These are phyloP conservation scores for Drosophila antonietae DNA, from an alignment of 2,888 invertebrate species.

Conservation along the genomic window DNA sequence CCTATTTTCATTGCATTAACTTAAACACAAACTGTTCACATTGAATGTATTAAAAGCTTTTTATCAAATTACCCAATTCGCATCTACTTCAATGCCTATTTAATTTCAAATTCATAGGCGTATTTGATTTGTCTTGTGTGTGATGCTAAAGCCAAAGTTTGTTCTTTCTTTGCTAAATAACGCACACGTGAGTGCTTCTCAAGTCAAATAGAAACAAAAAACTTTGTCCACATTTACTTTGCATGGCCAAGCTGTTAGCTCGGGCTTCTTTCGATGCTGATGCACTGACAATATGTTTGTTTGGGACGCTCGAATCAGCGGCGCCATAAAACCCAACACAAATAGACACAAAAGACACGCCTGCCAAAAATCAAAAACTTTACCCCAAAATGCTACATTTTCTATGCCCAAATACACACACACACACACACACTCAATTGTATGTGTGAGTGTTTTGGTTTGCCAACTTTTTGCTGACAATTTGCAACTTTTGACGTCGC, in stretches of 20 bases:
- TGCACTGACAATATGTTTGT: conserved; percentile 50
- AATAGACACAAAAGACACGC: conserved; percentile 48
- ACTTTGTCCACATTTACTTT: conserved; percentile 42
- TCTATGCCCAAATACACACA: conserved; percentile 18
- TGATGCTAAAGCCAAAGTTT: conserved; percentile 16
- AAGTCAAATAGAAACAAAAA: conserved; percentile 45
- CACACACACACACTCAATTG: conserved; percentile 6
- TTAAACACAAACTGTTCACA: not conserved
- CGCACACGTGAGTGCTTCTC: conserved; percentile 29
- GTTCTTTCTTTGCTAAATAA: not conserved
- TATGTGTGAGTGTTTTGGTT: conserved; percentile 22
- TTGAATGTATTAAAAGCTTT: not conserved
- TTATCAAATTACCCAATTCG: not conserved
- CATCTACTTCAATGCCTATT: not conserved
- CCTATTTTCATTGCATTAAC: not conserved
- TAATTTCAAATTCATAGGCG: not conserved
- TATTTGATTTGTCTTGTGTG: conserved; percentile 13
- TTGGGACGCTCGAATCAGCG: conserved; percentile 40
- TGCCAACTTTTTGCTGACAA: conserved; percentile 68
- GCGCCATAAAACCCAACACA: conserved; percentile 49
- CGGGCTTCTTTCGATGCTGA: conserved; percentile 27
- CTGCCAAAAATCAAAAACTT: conserved; percentile 53
- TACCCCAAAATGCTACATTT: conserved; percentile 46
- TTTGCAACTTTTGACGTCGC: conserved; percentile 62
- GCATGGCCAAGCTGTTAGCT: conserved; percentile 20